Evolutionary conservation across 2,113 vertebrate genomes (phyloP), one percentile per base, ranked within the genome.

Genomic region (Centropristis striata): DNA sequence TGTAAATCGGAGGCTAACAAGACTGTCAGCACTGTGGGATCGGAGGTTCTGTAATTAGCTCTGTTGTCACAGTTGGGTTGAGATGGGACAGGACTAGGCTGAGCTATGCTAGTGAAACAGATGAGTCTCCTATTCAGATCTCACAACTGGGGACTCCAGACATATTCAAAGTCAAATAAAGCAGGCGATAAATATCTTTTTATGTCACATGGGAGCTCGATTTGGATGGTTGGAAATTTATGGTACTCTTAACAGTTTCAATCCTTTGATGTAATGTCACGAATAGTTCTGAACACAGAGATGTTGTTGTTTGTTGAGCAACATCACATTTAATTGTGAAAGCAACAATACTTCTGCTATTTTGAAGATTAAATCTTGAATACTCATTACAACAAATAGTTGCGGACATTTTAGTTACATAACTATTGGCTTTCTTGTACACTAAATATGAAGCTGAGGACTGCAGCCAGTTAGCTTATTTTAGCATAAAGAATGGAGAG

Each of bases 1-100:
- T 73, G 74, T 83, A 87, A 91, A 92, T 89, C 32, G 61, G 80
- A 89, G 11, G 88, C 80, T 92, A 92, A 93, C 87, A 46, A 91
- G 90, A 84, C 13, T 84, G 82, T 80, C 81, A 71, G 81, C 81
- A 25, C 83, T 60, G 82, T 59, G 85, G 87, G 81, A 91, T 73
- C 18, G 15, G 75, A 53, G 87, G 66, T 53, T 90, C 53, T 50
- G 80, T 91, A 88, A 91, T 93, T 87, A 91, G 80, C 86, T 79
- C 72, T 78, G 74, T 82, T 85, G 90, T 90, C 86, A 89, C 88
- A 88, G 86, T 78, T 49, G 74, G 63, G 71, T 71, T 85, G 83
- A 88, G 84, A 77, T 69, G 82, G 87, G 85, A 88, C 72, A 27
- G 77, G 79, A 41, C 49, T 13, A 46, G 77, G 74, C 81, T 64